phyloP scores from a whole-genome alignment of 2,888 invertebrate species.

The Cheilosia pagana region DNA sequence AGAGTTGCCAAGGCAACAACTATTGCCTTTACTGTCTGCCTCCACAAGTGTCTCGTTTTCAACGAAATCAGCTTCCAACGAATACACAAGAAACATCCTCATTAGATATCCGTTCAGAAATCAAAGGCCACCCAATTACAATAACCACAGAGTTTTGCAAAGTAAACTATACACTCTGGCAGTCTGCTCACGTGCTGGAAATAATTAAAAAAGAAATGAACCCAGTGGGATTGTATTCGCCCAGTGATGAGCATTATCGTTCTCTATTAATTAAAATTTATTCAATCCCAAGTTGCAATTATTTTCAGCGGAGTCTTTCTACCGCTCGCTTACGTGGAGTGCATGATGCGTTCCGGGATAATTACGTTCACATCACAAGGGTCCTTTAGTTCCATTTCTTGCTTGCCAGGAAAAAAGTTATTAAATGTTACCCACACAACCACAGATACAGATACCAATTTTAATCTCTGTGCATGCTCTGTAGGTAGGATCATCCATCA shows the following conservation, averaged over 20 bases:
- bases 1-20: no score
- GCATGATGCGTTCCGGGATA: slow-evolving; percentile 56
- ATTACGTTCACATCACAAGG: slow-evolving; percentile 52
- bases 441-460: background rate
- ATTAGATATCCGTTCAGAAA: slow-evolving; percentile 1
- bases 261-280: slow-evolving; percentile 64
- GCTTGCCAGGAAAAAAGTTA: slow-evolving; percentile 46
- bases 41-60: no score
- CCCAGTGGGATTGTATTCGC: slow-evolving; percentile 1
- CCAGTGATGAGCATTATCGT: background rate
- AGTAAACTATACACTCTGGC: background rate
- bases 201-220: background rate
- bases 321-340: slow-evolving; percentile 25
- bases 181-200: background rate
- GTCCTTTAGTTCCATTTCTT: slow-evolving; percentile 62
- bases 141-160: background rate
- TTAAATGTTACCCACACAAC: slow-evolving; percentile 55
- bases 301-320: slow-evolving; percentile 24
- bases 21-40: no score
- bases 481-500: slow-evolving; percentile 45
- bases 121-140: background rate
- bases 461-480: background rate
- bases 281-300: slow-evolving; percentile 65
- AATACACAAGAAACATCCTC: background rate
- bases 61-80: background rate